A percentile compares a stretch with the other conserved stretches of the same genome.
Conservation (phyloP, 2,797 vertebrate species). For the Anisognathus igniventris region DNA sequence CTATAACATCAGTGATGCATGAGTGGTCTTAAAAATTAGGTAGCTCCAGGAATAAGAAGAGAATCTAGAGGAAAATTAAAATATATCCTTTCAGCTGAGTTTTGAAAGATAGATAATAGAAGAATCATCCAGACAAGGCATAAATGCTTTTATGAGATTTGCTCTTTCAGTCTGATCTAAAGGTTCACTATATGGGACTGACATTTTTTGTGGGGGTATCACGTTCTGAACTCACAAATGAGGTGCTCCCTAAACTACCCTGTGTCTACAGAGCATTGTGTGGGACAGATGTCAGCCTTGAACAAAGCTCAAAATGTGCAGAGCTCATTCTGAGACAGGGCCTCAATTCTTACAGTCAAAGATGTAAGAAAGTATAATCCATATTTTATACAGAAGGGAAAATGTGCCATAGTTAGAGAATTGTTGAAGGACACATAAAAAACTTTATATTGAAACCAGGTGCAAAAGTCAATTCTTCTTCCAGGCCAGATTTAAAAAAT, state of each 20-base stretch:
- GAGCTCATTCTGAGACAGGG: not conserved
- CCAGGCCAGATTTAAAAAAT: not conserved
- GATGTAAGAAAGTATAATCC: not conserved
- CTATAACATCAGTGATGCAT: not conserved
- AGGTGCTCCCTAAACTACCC: not conserved
- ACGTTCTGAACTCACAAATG: not conserved
- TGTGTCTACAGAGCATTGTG: not conserved
- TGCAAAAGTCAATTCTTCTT: not conserved
- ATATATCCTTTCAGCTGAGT: not conserved
- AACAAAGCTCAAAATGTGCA: not conserved
- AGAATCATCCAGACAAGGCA: not conserved
- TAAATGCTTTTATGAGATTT: not conserved
- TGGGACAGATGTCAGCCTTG: not conserved
- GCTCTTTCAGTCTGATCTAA: not conserved
- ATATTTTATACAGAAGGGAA: not conserved
- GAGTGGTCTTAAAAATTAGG: not conserved
- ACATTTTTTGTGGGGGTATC: not conserved
- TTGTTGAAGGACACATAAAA: not conserved
- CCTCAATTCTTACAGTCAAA: not conserved
- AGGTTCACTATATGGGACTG: not conserved
- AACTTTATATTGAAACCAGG: not conserved
- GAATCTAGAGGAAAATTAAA: not conserved
- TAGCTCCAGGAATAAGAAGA: not conserved
- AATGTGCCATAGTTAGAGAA: not conserved
- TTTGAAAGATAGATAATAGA: not conserved